Conservation (phyloP, 2,113 vertebrate genomes). For the Hyperoodon ampullatus region DNA sequence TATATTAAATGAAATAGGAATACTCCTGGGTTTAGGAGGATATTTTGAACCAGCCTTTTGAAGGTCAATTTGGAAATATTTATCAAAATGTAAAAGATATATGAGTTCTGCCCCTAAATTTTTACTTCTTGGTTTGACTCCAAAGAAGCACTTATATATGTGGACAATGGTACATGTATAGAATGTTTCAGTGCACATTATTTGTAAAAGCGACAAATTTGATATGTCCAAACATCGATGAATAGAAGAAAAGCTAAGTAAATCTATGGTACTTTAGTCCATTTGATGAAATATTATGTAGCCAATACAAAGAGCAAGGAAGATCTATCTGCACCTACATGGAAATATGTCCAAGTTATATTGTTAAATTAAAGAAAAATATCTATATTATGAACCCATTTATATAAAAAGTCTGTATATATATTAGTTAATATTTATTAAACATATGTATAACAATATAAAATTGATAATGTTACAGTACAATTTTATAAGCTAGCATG, state of each 20-base stretch:
- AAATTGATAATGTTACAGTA: neutral
- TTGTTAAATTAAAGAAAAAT: neutral
- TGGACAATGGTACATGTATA: neutral
- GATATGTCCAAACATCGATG: neutral
- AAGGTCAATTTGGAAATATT: neutral
- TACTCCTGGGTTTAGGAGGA: neutral
- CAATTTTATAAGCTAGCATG: neutral
- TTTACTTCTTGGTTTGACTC: neutral
- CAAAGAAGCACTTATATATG: neutral
- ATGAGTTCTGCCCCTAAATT: neutral
- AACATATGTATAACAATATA: neutral
- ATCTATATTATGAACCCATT: neutral
- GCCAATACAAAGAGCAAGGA: neutral
- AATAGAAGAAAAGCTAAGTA: constrained; percentile 7
- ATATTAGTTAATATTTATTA: neutral
- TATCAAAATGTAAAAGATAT: neutral
- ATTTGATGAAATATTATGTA: neutral
- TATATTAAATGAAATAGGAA: neutral
- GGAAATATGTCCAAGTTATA: neutral
- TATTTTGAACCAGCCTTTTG: neutral
- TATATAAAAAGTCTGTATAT: neutral
- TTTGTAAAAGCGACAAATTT: neutral
- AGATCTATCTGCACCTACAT: neutral
- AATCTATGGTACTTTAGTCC: neutral
- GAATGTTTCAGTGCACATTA: neutral